phyloP scores from a whole-genome alignment of 2,888 invertebrate species.

The Tupiocoris notatus region DNA sequence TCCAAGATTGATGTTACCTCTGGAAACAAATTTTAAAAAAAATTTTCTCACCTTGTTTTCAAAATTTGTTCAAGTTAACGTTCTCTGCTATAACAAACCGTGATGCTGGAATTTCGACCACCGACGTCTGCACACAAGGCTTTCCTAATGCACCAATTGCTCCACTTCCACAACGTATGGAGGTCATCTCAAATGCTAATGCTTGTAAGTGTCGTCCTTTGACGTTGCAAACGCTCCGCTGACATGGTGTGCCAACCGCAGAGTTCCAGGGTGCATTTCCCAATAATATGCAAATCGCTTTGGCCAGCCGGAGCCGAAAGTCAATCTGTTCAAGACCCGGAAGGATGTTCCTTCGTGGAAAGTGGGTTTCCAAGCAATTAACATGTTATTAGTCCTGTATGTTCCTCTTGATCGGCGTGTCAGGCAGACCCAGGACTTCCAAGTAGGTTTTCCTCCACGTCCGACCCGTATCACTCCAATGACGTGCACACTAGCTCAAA shows the following conservation, averaged over 20 bases:
- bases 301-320: neutral
- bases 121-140: too few species aligned
- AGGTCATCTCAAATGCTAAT: neutral
- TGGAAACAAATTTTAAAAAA: too few species aligned
- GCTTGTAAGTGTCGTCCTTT: too few species aligned
- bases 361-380: constrained; percentile 13
- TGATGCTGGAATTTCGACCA: too few species aligned
- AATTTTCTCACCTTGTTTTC: too few species aligned
- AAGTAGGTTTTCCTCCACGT: neutral
- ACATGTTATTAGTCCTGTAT: constrained; percentile 34
- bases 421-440: neutral
- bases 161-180: too few species aligned
- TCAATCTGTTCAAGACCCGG: neutral
- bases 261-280: neutral
- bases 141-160: too few species aligned
- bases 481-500: neutral
- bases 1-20: too few species aligned
- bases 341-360: neutral
- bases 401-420: constrained; percentile 2
- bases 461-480: too few species aligned
- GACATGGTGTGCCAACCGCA: neutral
- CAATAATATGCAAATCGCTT: constrained; percentile 34
- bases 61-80: too few species aligned
- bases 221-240: neutral
- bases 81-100: too few species aligned